Evolutionary conservation across 2,113 vertebrate genomes (phyloP).

Genomic region (Ursus arctos): DNA sequence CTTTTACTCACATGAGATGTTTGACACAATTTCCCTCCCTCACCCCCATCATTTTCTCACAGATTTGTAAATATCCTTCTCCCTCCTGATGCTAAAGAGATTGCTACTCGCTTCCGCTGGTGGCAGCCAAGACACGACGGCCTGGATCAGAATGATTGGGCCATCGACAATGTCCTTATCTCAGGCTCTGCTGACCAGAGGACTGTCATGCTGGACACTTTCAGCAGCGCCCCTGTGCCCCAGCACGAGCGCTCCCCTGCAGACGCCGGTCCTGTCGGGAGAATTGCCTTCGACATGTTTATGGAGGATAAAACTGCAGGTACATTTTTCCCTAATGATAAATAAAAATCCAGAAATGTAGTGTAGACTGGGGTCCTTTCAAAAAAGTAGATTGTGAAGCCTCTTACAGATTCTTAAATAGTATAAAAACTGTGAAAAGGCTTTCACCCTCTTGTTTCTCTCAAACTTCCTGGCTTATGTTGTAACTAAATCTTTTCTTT

Average conservation of each 20-base stretch:
- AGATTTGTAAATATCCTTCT: conserved; percentile 99
- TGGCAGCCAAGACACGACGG: conserved; percentile 98
- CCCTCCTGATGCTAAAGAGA: conserved; percentile 93
- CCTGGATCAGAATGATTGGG: conserved; percentile 97
- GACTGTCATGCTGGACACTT: conserved; percentile 96
- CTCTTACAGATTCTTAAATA: background rate
- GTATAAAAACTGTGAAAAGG: background rate
- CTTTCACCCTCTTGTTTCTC: background rate
- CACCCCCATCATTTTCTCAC: conserved; percentile 28
- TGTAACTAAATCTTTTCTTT: background rate
- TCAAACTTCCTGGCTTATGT: background rate
- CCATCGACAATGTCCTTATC: conserved; percentile 97
- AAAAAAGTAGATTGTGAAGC: background rate
- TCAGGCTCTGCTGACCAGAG: conserved; percentile 94
- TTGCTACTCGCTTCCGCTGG: conserved; percentile 97
- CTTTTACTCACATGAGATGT: background rate
- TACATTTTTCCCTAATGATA: background rate
- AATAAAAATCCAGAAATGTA: background rate
- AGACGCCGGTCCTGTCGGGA: conserved; percentile 90
- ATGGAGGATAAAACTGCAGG: conserved; percentile 90
- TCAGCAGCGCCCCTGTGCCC: conserved; percentile 94
- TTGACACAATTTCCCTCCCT: background rate
- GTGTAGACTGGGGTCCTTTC: background rate
- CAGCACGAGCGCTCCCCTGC: conserved; percentile 95
- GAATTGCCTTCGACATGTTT: conserved; percentile 89